Evolutionary conservation across 2,797 vertebrate genomes (phyloP).

Genomic region (Champsocephalus gunnari): DNA sequence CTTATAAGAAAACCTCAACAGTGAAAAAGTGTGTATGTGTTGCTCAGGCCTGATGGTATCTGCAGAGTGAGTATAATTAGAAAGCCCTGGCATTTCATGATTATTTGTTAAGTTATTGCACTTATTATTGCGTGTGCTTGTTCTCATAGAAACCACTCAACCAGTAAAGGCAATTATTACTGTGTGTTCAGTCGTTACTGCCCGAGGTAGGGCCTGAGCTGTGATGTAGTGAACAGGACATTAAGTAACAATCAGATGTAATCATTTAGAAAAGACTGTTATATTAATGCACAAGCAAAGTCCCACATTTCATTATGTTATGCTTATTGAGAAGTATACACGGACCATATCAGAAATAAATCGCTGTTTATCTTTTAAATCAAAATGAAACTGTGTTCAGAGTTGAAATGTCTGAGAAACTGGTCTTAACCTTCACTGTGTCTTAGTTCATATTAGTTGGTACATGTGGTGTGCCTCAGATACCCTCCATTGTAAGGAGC

Average conservation of each 20-base stretch:
- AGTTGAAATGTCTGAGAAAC: constrained; percentile 2
- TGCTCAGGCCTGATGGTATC: constrained; percentile 6
- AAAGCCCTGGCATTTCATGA: constrained; percentile 9
- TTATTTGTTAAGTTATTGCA: constrained; percentile 45
- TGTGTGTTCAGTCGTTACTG: constrained; percentile 2
- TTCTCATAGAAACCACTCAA: constrained; percentile 34
- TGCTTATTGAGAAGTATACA: constrained; percentile 10
- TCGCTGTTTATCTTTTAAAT: background rate
- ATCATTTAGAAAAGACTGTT: background rate
- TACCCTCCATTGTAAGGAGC: constrained; percentile 32
- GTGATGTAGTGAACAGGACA: constrained; percentile 1
- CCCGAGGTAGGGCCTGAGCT: background rate
- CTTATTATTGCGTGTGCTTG: constrained; percentile 27
- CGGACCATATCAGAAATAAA: background rate
- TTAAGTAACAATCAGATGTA: background rate
- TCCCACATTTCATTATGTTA: background rate
- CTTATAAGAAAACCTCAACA: background rate
- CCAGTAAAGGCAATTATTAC: constrained; percentile 3
- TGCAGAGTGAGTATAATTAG: constrained; percentile 2
- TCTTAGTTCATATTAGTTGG: constrained; percentile 24
- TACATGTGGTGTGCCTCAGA: constrained; percentile 40
- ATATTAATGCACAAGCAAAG: background rate
- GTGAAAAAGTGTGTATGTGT: background rate
- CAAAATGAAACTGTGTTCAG: background rate
- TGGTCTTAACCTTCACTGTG: constrained; percentile 4